phyloP scores from a whole-genome alignment of 2,113 vertebrate genomes.

The Zosterops borbonicus region DNA sequence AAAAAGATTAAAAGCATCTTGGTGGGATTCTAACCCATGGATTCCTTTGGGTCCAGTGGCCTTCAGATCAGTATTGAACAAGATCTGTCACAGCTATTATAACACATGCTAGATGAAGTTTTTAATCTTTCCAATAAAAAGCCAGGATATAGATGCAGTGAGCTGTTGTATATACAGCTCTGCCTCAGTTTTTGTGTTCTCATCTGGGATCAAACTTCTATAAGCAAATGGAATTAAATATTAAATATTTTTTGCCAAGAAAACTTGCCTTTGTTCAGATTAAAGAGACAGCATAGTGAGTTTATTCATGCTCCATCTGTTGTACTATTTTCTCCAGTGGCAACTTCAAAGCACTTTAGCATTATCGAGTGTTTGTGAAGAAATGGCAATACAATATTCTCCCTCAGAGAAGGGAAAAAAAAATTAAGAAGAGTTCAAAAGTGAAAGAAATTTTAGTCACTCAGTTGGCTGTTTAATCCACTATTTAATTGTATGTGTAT shows the following conservation, averaged over 20 bases:
- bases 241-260: slow-evolving; percentile 46
- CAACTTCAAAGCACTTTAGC: slow-evolving; percentile 60
- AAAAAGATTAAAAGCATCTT: background rate
- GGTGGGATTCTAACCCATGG: background rate
- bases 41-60: background rate
- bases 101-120: background rate
- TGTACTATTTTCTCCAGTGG: slow-evolving; percentile 42
- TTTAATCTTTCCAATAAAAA: background rate
- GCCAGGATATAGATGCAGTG: background rate
- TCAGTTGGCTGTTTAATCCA: slow-evolving; percentile 56
- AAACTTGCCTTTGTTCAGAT: slow-evolving; percentile 48
- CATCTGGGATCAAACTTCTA: slow-evolving; percentile 5
- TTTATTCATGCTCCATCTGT: slow-evolving; percentile 47
- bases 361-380: slow-evolving; percentile 5
- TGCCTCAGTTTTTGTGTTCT: background rate
- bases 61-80: slow-evolving; percentile 8
- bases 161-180: background rate
- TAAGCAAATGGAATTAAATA: slow-evolving; percentile 63
- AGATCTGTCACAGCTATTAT: background rate
- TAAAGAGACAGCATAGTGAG: slow-evolving; percentile 9
- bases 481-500: slow-evolving; percentile 67
- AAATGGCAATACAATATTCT: slow-evolving; percentile 26
- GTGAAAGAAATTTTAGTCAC: slow-evolving; percentile 39
- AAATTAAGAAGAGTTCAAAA: slow-evolving; percentile 33
- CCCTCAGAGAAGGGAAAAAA: background rate